Evolutionary conservation across 2,888 invertebrate species (phyloP).

Genomic region (Sinohyriopsis cumingii): DNA sequence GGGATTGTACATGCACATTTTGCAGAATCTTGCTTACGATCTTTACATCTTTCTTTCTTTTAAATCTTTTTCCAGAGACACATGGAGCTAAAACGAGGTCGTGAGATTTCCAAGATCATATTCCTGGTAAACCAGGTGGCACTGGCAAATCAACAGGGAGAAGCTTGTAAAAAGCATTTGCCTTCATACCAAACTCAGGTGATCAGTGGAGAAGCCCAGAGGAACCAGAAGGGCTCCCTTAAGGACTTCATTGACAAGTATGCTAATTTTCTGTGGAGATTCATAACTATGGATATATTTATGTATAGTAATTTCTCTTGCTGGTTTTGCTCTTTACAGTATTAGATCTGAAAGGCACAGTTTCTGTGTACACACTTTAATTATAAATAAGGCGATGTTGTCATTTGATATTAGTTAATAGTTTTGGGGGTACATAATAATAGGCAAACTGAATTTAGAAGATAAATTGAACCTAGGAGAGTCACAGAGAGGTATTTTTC

Average conservation of each 20-base stretch:
- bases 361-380: too few relatives aligned
- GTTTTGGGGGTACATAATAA: too few relatives aligned
- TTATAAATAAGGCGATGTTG: too few relatives aligned
- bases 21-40: constrained; percentile 46
- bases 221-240: constrained; percentile 30
- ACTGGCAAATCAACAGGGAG: constrained; percentile 68
- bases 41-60: too few relatives aligned
- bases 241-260: constrained; percentile 39
- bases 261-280: not conserved
- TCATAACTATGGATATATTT: not conserved
- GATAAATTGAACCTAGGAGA: too few relatives aligned
- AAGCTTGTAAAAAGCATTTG: constrained; percentile 53
- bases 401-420: too few relatives aligned
- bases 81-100: constrained; percentile 26
- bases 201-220: constrained; percentile 53
- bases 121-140: constrained; percentile 69
- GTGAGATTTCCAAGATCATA: constrained; percentile 51
- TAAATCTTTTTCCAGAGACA: constrained; percentile 30
- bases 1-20: constrained; percentile 39
- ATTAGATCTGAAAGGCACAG: too few relatives aligned
- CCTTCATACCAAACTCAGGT: constrained; percentile 39
- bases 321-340: too few relatives aligned
- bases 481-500: too few relatives aligned
- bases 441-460: too few relatives aligned
- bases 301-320: not conserved